A percentile compares a stretch with the other conserved stretches of the same genome.
Evolutionary conservation across 2,888 invertebrate genomes (phyloP).

Genomic region (Monochamus alternatus): DNA sequence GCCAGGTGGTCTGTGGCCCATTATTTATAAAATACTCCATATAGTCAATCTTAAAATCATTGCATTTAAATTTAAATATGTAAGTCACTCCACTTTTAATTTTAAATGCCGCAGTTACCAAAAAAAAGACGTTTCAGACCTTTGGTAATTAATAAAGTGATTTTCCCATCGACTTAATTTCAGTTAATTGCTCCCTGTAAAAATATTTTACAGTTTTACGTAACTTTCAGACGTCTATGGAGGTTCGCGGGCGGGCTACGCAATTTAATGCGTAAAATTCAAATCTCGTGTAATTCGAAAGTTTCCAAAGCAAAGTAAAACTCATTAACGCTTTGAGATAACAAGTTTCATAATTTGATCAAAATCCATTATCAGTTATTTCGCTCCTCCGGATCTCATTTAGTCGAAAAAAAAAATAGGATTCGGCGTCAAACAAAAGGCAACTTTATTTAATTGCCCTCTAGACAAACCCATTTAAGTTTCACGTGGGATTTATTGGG

Average conservation of each 20-base stretch:
- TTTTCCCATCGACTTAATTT: no score
- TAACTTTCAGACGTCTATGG: neutral
- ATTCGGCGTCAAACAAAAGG: neutral
- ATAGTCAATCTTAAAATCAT: no score
- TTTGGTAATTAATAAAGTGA: no score
- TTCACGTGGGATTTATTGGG: neutral
- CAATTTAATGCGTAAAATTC: neutral
- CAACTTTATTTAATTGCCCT: neutral
- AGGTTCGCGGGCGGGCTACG: neutral
- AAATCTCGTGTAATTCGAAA: conserved; percentile 40
- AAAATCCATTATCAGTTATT: conserved; percentile 52
- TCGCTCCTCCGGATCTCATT: conserved; percentile 7
- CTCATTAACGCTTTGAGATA: conserved; percentile 41
- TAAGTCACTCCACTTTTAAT: no score
- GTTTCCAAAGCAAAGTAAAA: conserved; percentile 36
- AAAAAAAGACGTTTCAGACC: no score
- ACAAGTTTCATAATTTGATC: conserved; percentile 48
- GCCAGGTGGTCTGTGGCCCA: no score
- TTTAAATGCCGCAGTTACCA: no score
- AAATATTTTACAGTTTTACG: no score
- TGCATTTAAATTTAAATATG: no score
- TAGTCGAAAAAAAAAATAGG: neutral
- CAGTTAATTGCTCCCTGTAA: no score
- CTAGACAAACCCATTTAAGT: neutral
- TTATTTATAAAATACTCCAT: no score